phyloP scores from a whole-genome alignment of 2,113 vertebrate genomes.

The Pseudopodoces humilis region DNA sequence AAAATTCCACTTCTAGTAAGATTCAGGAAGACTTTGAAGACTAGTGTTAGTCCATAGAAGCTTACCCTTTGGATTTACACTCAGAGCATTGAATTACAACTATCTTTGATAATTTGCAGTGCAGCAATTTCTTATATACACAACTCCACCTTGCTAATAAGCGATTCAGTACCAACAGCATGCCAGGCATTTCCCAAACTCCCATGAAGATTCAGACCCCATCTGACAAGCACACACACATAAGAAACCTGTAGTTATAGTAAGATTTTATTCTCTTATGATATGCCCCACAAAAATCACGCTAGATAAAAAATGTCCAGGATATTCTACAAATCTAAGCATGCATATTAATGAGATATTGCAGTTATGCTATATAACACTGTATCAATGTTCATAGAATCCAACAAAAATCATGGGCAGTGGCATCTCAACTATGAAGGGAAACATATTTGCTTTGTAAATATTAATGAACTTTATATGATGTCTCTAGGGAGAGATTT shows the following conservation, averaged over 20 bases:
- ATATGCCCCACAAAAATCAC: not conserved
- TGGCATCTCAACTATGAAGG: not conserved
- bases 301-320: not conserved
- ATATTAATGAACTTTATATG: not conserved
- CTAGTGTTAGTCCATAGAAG: not conserved
- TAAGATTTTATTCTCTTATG: not conserved
- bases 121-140: not conserved
- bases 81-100: not conserved
- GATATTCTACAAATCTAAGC: not conserved
- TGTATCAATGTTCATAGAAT: not conserved
- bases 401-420: not conserved
- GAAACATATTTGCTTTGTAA: conserved; percentile 11
- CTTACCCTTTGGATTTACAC: not conserved
- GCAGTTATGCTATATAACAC: not conserved
- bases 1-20: not conserved
- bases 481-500: not conserved
- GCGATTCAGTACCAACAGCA: not conserved
- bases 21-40: not conserved
- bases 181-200: not conserved
- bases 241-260: not conserved
- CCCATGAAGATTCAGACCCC: not conserved
- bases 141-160: not conserved
- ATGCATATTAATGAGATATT: not conserved
- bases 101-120: not conserved
- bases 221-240: not conserved